Evolutionary conservation across 2,797 vertebrate genomes (phyloP).

Genomic region (Mormyrops boulengeri): DNA sequence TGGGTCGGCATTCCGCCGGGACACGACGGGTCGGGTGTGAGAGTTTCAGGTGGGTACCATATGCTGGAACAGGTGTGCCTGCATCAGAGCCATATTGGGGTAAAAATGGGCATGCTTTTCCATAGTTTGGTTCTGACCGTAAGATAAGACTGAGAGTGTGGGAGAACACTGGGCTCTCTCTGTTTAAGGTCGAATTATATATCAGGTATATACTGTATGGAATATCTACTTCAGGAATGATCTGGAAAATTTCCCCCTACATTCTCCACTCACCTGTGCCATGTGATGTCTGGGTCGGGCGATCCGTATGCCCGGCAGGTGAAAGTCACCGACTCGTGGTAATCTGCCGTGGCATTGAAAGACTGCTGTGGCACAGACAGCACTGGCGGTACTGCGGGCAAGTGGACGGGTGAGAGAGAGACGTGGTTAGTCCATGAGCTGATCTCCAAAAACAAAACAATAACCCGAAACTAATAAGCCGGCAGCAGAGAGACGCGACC

Average conservation of each 20-base stretch:
- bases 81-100: background rate
- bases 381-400: constrained; percentile 75
- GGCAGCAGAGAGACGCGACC: background rate
- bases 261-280: constrained; percentile 76
- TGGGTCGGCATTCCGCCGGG: background rate
- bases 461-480: background rate
- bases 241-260: background rate
- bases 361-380: constrained; percentile 79
- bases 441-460: background rate
- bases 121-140: background rate
- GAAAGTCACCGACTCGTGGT: constrained; percentile 82
- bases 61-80: background rate
- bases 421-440: background rate
- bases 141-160: background rate
- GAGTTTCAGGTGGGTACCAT: background rate
- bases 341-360: constrained; percentile 92
- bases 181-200: background rate
- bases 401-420: background rate
- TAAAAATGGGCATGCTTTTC: background rate
- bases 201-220: background rate
- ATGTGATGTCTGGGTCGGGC: constrained; percentile 81
- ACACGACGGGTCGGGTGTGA: background rate
- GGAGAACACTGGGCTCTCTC: background rate
- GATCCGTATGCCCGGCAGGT: constrained; percentile 84
- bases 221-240: background rate